Evolutionary conservation across 30 jellyfish, hydroid and myxozoan genomes (phyloP).

Genomic region (Mastigias papua): DNA sequence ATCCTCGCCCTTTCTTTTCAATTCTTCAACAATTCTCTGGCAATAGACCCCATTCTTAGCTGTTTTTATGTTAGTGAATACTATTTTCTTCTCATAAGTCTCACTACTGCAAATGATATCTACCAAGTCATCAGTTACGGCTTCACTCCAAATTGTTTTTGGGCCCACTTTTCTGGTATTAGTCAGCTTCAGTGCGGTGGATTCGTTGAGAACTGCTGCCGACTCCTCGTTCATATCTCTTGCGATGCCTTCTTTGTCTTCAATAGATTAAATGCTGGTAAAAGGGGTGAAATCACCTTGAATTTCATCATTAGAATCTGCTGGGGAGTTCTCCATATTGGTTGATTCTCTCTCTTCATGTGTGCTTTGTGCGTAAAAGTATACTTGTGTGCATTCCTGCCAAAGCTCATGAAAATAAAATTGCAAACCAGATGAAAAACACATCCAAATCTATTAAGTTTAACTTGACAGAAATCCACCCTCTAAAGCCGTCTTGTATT

Average conservation of each 20-base stretch:
- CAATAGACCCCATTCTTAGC: neutral
- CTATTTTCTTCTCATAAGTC: conserved; percentile 17
- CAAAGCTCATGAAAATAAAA: neutral
- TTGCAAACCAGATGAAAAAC: neutral
- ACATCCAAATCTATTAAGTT: neutral
- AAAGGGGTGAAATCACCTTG: too few relatives aligned
- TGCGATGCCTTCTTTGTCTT: too few relatives aligned
- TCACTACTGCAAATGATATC: conserved; percentile 37
- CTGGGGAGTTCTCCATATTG: too few relatives aligned
- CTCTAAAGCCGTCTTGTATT: neutral
- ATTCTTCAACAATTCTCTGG: neutral
- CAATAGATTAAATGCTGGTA: too few relatives aligned
- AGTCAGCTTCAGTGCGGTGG: conserved; percentile 40
- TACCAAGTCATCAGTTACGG: conserved; percentile 23
- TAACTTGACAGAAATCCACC: neutral
- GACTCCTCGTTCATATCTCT: neutral
- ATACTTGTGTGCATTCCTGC: neutral
- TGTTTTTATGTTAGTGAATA: conserved; percentile 32
- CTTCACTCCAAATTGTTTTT: conserved; percentile 43
- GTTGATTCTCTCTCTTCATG: too few relatives aligned
- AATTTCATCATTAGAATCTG: too few relatives aligned
- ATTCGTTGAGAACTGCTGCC: neutral
- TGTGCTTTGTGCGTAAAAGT: too few relatives aligned
- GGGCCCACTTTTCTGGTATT: conserved; percentile 35
- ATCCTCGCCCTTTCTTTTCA: too few relatives aligned